Evolutionary conservation across 2,888 invertebrate genomes (phyloP).

Genomic region (Diadegma fenestrale): DNA sequence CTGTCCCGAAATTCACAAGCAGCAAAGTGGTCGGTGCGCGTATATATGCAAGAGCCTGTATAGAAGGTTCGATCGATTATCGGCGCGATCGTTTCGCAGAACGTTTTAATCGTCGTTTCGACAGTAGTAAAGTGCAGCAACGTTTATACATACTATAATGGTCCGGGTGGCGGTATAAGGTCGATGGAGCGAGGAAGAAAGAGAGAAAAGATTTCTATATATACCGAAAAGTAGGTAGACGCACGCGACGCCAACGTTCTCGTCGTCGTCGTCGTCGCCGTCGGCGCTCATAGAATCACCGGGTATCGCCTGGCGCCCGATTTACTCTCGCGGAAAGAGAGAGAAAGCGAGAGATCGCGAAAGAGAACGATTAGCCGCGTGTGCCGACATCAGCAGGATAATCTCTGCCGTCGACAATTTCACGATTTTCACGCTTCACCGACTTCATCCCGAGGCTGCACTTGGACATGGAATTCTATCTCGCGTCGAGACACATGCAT

Average conservation of each 20-base stretch:
- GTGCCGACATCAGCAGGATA: slow-evolving; percentile 67
- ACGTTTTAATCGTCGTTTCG: slow-evolving; percentile 61
- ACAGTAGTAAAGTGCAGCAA: slow-evolving; percentile 40
- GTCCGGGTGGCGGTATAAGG: slow-evolving; percentile 9
- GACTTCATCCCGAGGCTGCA: slow-evolving; percentile 45
- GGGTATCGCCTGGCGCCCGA: slow-evolving; percentile 58
- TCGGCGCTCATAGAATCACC: slow-evolving; percentile 54
- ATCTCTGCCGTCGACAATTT: slow-evolving; percentile 70
- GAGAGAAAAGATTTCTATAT: slow-evolving; percentile 17
- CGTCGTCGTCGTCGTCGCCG: slow-evolving; percentile 56
- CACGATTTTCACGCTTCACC: slow-evolving; percentile 65
- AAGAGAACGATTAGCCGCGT: slow-evolving; percentile 66
- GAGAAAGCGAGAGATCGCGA: slow-evolving; percentile 20
- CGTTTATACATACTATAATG: slow-evolving; percentile 41
- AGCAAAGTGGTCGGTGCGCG: not conserved
- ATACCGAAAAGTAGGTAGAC: slow-evolving; percentile 23
- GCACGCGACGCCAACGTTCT: slow-evolving; percentile 58
- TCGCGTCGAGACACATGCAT: slow-evolving; percentile 35
- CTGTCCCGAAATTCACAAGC: slow-evolving; percentile 13
- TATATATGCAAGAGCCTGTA: not conserved
- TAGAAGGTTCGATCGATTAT: slow-evolving; percentile 47
- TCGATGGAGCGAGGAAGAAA: slow-evolving; percentile 10
- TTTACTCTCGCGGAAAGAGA: slow-evolving; percentile 42
- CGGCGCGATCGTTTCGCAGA: slow-evolving; percentile 40
- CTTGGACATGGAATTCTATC: slow-evolving; percentile 51